Conservation (phyloP, 2,888 invertebrate species). For the Plebejus anna region DNA sequence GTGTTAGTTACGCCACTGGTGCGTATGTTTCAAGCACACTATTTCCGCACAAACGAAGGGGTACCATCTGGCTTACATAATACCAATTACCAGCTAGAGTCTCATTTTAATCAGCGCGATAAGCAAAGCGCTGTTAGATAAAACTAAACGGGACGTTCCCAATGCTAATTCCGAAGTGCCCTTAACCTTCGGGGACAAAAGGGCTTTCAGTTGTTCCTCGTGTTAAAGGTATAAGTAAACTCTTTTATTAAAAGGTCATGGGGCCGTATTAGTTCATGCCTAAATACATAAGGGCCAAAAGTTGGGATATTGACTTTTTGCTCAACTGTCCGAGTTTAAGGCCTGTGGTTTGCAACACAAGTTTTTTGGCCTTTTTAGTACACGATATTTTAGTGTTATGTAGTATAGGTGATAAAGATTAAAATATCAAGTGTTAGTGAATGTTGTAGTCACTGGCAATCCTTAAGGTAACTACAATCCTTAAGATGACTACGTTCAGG, state of each 20-base stretch:
- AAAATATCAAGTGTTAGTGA: no score
- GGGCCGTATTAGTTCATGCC: background rate
- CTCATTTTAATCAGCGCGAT: background rate
- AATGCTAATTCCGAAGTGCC: constrained; percentile 7
- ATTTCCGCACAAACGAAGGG: background rate
- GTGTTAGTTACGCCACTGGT: no score
- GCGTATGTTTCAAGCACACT: no score
- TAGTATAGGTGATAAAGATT: background rate
- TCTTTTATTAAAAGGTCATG: constrained; percentile 7
- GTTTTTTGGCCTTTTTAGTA: background rate
- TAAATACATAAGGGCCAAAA: constrained; percentile 4
- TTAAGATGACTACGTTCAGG: no score
- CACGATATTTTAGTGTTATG: background rate
- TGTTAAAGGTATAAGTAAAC: constrained; percentile 13
- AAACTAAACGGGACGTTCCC: constrained; percentile 3
- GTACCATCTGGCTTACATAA: background rate
- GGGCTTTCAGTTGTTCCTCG: background rate
- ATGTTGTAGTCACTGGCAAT: no score
- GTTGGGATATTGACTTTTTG: constrained; percentile 7
- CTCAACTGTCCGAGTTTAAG: background rate
- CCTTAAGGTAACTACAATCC: no score
- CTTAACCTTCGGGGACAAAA: constrained; percentile 12
- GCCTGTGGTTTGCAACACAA: background rate
- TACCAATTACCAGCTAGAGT: background rate
- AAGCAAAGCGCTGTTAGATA: background rate